A percentile compares a stretch with the other conserved stretches of the same genome.
These are phyloP conservation scores for Bruchidius siliquastri DNA, from an alignment of 2,888 invertebrate species.

Conservation along the genomic window DNA sequence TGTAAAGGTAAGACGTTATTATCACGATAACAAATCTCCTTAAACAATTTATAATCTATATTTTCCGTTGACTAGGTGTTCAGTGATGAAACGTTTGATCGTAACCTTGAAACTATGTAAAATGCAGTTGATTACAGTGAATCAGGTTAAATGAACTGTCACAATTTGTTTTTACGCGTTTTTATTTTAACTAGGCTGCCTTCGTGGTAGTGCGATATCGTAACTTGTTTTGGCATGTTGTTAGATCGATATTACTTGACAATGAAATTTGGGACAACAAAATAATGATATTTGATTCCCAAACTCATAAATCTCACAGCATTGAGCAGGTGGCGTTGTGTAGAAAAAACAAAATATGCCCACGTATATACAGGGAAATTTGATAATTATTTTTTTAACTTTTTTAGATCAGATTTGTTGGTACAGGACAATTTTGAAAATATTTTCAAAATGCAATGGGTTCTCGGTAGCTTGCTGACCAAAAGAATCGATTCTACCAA, in stretches of 20 bases:
- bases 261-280: not conserved
- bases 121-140: not conserved
- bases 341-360: too few species aligned
- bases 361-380: too few species aligned
- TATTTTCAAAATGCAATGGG: too few species aligned
- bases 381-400: too few species aligned
- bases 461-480: too few species aligned
- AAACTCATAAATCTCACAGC: too few species aligned
- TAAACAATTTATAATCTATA: not conserved
- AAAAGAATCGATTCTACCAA: too few species aligned
- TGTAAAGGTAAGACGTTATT: not conserved
- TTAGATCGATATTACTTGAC: not conserved
- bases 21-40: not conserved
- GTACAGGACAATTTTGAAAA: too few species aligned
- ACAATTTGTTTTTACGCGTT: not conserved
- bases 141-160: not conserved
- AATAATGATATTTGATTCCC: too few species aligned
- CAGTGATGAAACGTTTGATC: not conserved
- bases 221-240: not conserved
- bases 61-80: not conserved
- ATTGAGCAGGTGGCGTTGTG: too few species aligned
- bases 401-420: too few species aligned
- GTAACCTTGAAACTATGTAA: not conserved
- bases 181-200: not conserved
- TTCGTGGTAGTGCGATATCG: not conserved